Conservation (phyloP, 2,797 vertebrate species). For the Danio albolineatus region DNA sequence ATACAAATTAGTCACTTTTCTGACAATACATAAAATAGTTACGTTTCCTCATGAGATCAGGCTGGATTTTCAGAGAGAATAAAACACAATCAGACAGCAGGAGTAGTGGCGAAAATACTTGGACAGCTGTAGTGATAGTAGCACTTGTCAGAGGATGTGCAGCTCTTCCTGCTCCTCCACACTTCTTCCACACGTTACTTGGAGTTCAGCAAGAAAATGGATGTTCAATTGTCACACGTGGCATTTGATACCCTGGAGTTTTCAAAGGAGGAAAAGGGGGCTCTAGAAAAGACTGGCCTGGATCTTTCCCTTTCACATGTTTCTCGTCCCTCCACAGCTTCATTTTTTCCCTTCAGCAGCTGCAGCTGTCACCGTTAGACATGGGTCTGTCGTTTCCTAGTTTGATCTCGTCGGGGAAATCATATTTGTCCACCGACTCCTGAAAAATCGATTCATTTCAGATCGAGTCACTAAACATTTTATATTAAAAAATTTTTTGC, state of each 20-base stretch:
- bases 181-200: constrained; percentile 40
- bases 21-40: too few species aligned
- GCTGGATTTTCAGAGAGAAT: constrained; percentile 8
- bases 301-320: constrained; percentile 34
- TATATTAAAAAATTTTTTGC: too few species aligned
- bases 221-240: constrained; percentile 27
- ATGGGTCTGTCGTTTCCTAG: constrained; percentile 61
- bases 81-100: constrained; percentile 5
- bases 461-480: background rate
- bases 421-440: constrained; percentile 66
- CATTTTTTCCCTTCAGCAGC: constrained; percentile 58
- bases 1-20: too few species aligned
- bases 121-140: constrained; percentile 47
- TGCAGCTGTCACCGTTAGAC: constrained; percentile 58
- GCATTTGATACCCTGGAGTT: constrained; percentile 35
- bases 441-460: constrained; percentile 26
- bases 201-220: constrained; percentile 37
- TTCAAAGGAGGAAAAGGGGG: constrained; percentile 32
- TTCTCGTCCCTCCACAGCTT: constrained; percentile 6
- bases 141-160: constrained; percentile 24
- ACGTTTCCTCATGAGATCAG: too few species aligned
- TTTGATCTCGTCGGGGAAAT: constrained; percentile 70
- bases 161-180: constrained; percentile 37
- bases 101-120: constrained; percentile 31
- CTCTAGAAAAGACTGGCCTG: background rate